Evolutionary conservation across 2,888 invertebrate species (phyloP), one percentile per base, ranked within the genome.

Genomic region (Plagodis dolabraria): DNA sequence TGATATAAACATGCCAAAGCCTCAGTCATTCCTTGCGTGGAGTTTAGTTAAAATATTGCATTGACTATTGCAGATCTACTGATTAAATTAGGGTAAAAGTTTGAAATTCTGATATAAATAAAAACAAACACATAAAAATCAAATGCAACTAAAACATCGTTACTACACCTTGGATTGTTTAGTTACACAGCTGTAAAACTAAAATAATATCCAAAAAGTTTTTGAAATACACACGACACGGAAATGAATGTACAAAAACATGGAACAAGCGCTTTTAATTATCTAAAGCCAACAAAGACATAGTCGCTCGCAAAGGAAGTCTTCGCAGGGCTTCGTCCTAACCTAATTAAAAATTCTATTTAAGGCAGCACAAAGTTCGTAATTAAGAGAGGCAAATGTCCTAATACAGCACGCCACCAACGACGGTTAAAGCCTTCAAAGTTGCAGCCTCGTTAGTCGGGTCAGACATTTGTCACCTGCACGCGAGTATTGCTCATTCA

Each of bases 331-430:
- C 42, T 48, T 59, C 55, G 38, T 58, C 22, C 60, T 59, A 64
- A 64, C 64, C 63, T 73, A 72, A 74, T 73, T 74, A 74, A 73
- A 75, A 70, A 70, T 67, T 72, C 70, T 73, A 71, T 69, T 71
- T 66, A 71, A 71, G 66, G 66, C 63, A 42, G 64, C 68, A 74
- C 74, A 69, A 72, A 73, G 71, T 70, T 66, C 56, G 67, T 76
- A 76, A 77, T 79, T 74, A 78, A 71, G 68, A 63, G 60, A 58
- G 58, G 56, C 47, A 68, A 51, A 68, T 63, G 58, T 65, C 55
- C 62, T 65, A 67, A 70, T 72, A 71, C 60, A 69, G 50, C 40
- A 52, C 46, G 64, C 64, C 63, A 63, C 64, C 65, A 62, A 62
- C 69, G 71, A 64, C 69, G 64, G 12, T 44, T 40, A 33, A 49